Evolutionary conservation across 1,140 invertebrate species (phyloP), one percentile per base, ranked within the genome.

Genomic region (Diorhabda elongata): DNA sequence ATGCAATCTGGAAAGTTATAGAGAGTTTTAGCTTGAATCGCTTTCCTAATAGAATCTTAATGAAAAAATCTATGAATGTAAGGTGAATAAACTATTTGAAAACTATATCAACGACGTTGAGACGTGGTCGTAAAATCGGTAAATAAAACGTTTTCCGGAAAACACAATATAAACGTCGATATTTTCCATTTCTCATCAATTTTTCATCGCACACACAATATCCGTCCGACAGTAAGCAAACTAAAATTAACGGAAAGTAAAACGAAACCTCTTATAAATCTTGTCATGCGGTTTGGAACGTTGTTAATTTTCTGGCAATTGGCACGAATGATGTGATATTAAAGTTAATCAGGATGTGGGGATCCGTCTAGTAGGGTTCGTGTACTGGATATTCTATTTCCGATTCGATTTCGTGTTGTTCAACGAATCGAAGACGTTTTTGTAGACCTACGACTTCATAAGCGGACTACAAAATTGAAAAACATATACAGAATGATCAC

Each of bases 291-390:
- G 59, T 61, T 26, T 9, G 62, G 62, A 26, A 11, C 42, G 62
- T 43, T 64, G 62, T 64, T 64, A 64, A 64, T 64, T 64, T 64
- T 64, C 62, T 43, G 62, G 62, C 62, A 70, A 70, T 70, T 70
- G 69, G 60, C 69, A 62, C 69, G 65, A 56, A 70, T 70, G 65
- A 70, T 42, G 52, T 61, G 65, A 67, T 70, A 70, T 70, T 70
- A 67, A 70, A 70, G 69, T 70, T 70, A 70, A 70, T 70, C 65
- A 70, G 69, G 69, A 70, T 70, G 69, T 70, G 65, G 69, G 69
- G 66, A 70, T 67, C 66, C 61, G 69, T 70, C 42, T 62, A 70
- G 66, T 66, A 26, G 69, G 69, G 69, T 67, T 67, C 64, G 42
- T 26, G 61, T 66, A 64, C 65, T 61, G 59, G 59, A 61, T 43